phyloP scores from a whole-genome alignment of 2,797 vertebrate genomes.

The Orientallactaga sibirica region DNA sequence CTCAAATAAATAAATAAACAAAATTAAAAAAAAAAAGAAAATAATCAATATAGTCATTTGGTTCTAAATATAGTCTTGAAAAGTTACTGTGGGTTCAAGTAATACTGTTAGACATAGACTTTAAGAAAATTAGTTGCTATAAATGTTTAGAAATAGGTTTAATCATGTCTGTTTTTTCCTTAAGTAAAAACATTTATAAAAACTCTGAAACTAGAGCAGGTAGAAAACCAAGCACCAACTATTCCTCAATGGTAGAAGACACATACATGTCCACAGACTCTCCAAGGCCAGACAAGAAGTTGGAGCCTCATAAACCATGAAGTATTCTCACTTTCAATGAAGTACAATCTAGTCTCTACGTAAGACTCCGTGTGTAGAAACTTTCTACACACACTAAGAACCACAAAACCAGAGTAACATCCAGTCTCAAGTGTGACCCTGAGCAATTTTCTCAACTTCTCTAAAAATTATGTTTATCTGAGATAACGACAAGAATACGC shows the following conservation, averaged over 20 bases:
- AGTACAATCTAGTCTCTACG: neutral
- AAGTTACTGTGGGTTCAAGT: neutral
- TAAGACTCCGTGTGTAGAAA: neutral
- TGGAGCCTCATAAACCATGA: neutral
- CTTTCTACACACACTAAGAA: neutral
- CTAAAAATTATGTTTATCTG: constrained; percentile 35
- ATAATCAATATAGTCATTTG: neutral
- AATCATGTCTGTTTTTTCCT: neutral
- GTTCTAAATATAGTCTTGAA: constrained; percentile 30
- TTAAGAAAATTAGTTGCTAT: neutral
- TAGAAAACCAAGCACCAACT: neutral
- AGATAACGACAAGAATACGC: neutral
- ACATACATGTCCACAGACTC: neutral
- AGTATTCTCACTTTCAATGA: neutral
- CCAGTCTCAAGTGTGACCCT: neutral
- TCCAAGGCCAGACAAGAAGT: neutral
- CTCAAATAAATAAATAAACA: too few relatives aligned
- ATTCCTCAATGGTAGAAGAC: constrained; percentile 31
- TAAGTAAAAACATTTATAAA: constrained; percentile 35
- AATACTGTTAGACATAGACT: neutral
- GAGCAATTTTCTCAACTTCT: constrained; percentile 24
- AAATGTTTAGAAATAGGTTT: constrained; percentile 28
- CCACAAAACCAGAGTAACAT: neutral
- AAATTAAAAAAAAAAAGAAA: neutral
- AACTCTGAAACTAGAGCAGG: neutral